These are phyloP conservation scores for Magallana angulata DNA, from an alignment of 1,140 invertebrate species.

Conservation along the genomic window DNA sequence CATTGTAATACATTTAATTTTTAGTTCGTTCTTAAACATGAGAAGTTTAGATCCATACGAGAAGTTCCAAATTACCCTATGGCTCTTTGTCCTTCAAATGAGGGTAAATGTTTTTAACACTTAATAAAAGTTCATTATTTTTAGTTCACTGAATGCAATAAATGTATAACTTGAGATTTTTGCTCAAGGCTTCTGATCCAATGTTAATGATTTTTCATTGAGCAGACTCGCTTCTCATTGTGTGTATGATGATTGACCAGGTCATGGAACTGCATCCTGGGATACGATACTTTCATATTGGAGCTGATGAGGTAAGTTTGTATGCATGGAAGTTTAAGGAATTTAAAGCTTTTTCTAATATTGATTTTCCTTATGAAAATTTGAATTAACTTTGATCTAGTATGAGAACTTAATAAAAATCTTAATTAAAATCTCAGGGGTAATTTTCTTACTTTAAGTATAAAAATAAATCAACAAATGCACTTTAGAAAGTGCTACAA, in stretches of 20 bases:
- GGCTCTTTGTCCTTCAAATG: conserved; percentile 74
- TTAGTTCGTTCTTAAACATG: conserved; percentile 89
- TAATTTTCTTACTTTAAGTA: too few relatives aligned
- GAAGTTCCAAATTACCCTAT: conserved; percentile 83
- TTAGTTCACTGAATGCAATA: too few relatives aligned
- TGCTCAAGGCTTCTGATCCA: too few relatives aligned
- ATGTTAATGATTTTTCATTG: conserved; percentile 29
- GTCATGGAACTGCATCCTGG: conserved; percentile 82
- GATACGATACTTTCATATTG: conserved; percentile 82
- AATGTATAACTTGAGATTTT: too few relatives aligned
- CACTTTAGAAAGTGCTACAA: too few relatives aligned
- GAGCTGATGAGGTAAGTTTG: conserved; percentile 82
- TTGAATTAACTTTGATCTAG: too few relatives aligned
- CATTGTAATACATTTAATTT: conserved; percentile 26
- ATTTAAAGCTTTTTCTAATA: too few relatives aligned
- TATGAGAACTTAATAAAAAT: too few relatives aligned
- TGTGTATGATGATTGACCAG: conserved; percentile 91
- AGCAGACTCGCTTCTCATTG: conserved; percentile 85
- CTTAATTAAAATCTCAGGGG: too few relatives aligned
- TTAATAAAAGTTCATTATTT: too few relatives aligned
- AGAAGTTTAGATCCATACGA: conserved; percentile 87
- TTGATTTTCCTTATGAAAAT: too few relatives aligned
- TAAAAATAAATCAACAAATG: too few relatives aligned
- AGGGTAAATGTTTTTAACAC: conserved; percentile 58
- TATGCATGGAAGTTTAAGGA: neutral